Percentiles rank a stretch among this genome's conserved stretches.
Conservation (phyloP, 2,113 vertebrate genomes). For the Egretta garzetta region DNA sequence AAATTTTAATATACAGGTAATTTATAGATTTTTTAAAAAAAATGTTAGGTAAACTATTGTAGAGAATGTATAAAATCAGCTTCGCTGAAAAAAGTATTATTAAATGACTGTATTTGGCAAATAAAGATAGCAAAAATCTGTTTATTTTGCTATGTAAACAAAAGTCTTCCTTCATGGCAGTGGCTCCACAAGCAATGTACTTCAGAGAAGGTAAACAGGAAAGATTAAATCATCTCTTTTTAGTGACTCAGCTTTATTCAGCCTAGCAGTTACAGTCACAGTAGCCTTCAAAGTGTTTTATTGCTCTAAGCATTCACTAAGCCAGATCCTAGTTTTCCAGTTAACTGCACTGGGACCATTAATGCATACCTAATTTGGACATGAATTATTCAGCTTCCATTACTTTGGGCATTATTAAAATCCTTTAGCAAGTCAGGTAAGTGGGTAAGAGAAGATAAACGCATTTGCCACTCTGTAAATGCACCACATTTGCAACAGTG, state of each 20-base stretch:
- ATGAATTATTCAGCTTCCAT: slow-evolving; percentile 60
- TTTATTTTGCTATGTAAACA: background rate
- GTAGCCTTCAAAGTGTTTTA: slow-evolving; percentile 34
- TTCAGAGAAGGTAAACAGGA: background rate
- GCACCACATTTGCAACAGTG: background rate
- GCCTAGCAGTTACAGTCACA: background rate
- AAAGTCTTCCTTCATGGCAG: background rate
- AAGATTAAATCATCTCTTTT: slow-evolving; percentile 15
- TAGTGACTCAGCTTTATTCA: slow-evolving; percentile 52
- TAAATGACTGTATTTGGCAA: background rate
- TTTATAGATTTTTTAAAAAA: background rate
- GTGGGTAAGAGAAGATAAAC: slow-evolving; percentile 38
- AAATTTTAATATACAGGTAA: background rate
- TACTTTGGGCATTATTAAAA: slow-evolving; percentile 35
- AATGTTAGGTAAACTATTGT: background rate
- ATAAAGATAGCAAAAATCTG: background rate
- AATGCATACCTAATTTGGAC: slow-evolving; percentile 45
- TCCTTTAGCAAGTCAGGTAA: slow-evolving; percentile 24
- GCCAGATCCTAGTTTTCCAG: slow-evolving; percentile 20
- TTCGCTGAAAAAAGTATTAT: background rate
- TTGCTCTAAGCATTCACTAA: slow-evolving; percentile 3
- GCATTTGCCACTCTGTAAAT: slow-evolving; percentile 2
- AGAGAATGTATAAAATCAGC: background rate
- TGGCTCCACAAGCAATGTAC: background rate
- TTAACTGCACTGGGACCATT: slow-evolving; percentile 28